Conservation (phyloP, 2,888 invertebrate species). For the Trissolcus japonicus region DNA sequence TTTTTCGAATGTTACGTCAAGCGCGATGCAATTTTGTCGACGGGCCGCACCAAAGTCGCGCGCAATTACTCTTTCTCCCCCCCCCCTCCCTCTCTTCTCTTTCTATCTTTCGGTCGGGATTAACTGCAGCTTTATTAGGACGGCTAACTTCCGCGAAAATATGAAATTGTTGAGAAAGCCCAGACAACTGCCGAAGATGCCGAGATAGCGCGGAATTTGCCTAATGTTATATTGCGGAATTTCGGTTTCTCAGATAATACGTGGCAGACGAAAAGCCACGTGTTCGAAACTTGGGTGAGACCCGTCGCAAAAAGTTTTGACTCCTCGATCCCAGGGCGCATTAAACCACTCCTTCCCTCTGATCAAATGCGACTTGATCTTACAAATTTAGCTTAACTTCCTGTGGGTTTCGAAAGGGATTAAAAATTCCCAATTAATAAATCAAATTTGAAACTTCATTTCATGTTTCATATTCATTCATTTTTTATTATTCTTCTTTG, state of each 20-base stretch:
- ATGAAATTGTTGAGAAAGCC: conserved; percentile 35
- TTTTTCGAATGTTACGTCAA: conserved; percentile 3
- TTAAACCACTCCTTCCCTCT: neutral
- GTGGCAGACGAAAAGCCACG: conserved; percentile 21
- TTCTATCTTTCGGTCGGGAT: conserved; percentile 1
- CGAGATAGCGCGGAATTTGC: conserved; percentile 32
- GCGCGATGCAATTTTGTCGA: conserved; percentile 5
- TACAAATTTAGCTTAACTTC: neutral
- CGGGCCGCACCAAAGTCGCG: neutral
- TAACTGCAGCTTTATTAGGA: conserved; percentile 40
- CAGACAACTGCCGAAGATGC: conserved; percentile 26
- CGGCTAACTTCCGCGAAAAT: conserved; percentile 33
- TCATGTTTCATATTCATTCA: too few species aligned
- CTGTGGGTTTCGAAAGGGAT: too few species aligned
- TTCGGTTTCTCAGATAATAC: conserved; percentile 25
- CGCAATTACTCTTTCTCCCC: neutral
- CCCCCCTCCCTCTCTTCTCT: too few species aligned
- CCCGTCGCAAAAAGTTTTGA: conserved; percentile 15
- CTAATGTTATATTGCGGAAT: conserved; percentile 26
- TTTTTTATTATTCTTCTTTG: too few species aligned
- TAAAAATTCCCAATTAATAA: too few species aligned
- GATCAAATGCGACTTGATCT: conserved; percentile 5
- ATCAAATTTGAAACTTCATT: too few species aligned
- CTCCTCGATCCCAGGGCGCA: conserved; percentile 1
- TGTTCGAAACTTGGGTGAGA: conserved; percentile 15